Evolutionary conservation across 2,797 vertebrate genomes (phyloP), one percentile per base, ranked within the genome.

Genomic region (Miichthys miiuy): DNA sequence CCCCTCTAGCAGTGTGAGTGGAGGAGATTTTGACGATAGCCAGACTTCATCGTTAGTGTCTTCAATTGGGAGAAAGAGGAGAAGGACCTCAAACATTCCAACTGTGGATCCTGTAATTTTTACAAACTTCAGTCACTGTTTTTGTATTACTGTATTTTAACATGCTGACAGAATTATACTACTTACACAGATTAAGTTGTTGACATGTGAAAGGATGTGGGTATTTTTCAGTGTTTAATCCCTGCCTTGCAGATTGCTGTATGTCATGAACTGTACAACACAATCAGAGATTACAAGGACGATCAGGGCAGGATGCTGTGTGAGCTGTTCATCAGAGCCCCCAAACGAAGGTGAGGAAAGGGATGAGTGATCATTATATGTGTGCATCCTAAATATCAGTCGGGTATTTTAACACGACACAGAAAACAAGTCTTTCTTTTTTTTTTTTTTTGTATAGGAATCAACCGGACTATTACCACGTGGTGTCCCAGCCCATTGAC

Each of bases 381-480:
- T 20, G 30, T 64, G 21, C 25, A 6, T 18, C 11, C 17, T 30
- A 3, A 27, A 57, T 64, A 34, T 69, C 8, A 12, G 18, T 47
- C 6, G 9, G 23, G 20, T 23, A 14, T 30, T 56, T 11, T 5
- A 27, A 62, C 16, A 27, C 12, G 23, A 61, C 13, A n/a, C 6
- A 44, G n/a, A 72, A 21, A n/a, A 78, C 0, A 58, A 16, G 18
- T 72, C 5, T 12, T 12, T 1, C 5, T 34, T 34, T 34, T 34
- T 34, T 30, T 6, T 8, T 34, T 1, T 20, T 72, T 80, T 66
- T 18, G 75, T 48, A 12, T 78, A 99, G 98, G 94, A 99, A 99
- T 91, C 98, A 99, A 61, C 98, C 98, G 17, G 98, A 99, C 91
- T 99, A 99, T 90, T 99, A 99, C 88, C 97, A 99, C 30, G 97